phyloP scores from a whole-genome alignment of 2,797 vertebrate species.

The Diplodus sargus region DNA sequence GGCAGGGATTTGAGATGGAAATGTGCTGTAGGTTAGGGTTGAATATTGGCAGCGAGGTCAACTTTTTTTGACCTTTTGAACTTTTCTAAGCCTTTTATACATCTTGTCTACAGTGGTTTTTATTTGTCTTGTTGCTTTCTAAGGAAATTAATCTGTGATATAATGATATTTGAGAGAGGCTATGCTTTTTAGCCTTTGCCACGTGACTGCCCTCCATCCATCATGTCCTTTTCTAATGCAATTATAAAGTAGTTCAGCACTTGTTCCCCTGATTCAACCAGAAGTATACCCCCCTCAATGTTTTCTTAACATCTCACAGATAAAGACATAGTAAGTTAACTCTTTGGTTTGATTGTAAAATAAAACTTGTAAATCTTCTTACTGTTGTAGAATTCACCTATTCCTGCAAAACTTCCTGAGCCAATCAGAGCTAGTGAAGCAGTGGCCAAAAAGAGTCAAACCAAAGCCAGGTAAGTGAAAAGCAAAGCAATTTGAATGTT shows the following conservation, averaged over 20 bases:
- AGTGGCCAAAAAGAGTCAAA: conserved; percentile 96
- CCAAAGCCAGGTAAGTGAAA: conserved; percentile 93
- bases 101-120: conserved; percentile 2
- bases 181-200: conserved; percentile 35
- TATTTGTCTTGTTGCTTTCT: conserved; percentile 17
- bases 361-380: conserved; percentile 11
- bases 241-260: conserved; percentile 41
- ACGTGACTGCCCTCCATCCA: conserved; percentile 38
- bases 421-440: conserved; percentile 97
- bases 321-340: background rate
- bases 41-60: background rate
- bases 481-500: background rate
- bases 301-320: background rate
- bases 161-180: conserved; percentile 38
- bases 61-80: too few relatives aligned
- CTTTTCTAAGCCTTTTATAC: background rate
- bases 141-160: conserved; percentile 11
- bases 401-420: conserved; percentile 95
- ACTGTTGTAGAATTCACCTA: conserved; percentile 87
- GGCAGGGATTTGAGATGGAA: background rate
- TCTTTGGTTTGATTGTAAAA: background rate
- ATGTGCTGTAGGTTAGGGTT: conserved; percentile 12
- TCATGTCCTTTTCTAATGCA: conserved; percentile 25
- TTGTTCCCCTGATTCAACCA: conserved; percentile 17
- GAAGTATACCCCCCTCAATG: background rate